These are phyloP conservation scores for Amia ocellicauda DNA, from an alignment of 2,113 vertebrate species.

Conservation along the genomic window DNA sequence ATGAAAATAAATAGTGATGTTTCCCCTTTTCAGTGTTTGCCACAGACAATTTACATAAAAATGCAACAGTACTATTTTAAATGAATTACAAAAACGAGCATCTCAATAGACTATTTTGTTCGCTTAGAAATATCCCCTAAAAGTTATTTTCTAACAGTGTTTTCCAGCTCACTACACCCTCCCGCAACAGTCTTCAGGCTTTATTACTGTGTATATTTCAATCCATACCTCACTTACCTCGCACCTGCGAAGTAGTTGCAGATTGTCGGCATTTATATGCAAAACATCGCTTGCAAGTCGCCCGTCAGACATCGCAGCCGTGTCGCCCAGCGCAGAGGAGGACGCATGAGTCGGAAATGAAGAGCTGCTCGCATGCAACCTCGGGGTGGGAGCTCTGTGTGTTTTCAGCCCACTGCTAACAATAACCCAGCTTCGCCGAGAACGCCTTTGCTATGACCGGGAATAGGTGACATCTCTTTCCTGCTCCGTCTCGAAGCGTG, in stretches of 20 bases:
- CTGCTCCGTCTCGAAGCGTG: neutral
- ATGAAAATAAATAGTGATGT: too few species aligned
- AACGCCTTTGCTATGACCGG: neutral
- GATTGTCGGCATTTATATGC: neutral
- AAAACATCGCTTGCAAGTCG: conserved; percentile 13
- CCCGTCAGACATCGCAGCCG: conserved; percentile 43
- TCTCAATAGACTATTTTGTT: neutral
- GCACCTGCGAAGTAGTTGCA: conserved; percentile 23
- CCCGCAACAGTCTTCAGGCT: too few species aligned
- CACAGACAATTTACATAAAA: too few species aligned
- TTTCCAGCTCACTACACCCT: too few species aligned
- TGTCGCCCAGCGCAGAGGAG: neutral
- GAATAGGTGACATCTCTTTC: neutral
- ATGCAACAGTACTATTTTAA: too few species aligned
- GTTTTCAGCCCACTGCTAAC: neutral
- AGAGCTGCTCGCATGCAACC: too few species aligned
- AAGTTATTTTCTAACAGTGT: too few species aligned
- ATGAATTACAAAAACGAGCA: too few species aligned
- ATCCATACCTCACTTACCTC: too few species aligned
- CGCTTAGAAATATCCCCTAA: neutral
- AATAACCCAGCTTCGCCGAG: neutral
- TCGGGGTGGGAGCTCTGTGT: neutral
- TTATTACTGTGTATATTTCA: too few species aligned
- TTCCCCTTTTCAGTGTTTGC: too few species aligned
- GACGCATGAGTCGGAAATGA: neutral